Percentiles rank a stretch among this genome's conserved stretches.
These are phyloP conservation scores for Brachyhypopomus gauderio DNA, from an alignment of 2,113 vertebrate genomes.

Conservation along the genomic window DNA sequence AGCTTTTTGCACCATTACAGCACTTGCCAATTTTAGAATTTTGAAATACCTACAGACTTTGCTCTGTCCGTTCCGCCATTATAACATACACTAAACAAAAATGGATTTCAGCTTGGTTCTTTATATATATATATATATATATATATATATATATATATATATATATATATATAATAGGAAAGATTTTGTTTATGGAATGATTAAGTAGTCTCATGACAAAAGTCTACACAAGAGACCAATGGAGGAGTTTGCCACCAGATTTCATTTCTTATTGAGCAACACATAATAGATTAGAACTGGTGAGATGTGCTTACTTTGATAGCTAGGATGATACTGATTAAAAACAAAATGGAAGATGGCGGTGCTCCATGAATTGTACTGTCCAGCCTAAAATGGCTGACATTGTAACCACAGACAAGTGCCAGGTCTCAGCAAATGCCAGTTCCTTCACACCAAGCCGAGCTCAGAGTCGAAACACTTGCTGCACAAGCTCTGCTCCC, in stretches of 20 bases:
- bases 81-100: constrained; percentile 6
- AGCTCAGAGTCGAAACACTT: constrained; percentile 68
- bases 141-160: no score
- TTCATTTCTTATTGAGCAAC: neutral
- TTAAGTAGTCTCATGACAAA: neutral
- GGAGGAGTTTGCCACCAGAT: neutral
- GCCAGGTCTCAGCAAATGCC: constrained; percentile 69
- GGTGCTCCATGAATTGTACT: constrained; percentile 67
- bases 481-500: constrained; percentile 62
- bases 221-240: neutral
- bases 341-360: constrained; percentile 74
- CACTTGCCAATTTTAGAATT: constrained; percentile 29
- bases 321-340: constrained; percentile 40
- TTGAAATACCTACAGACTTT: neutral
- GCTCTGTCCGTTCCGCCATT: constrained; percentile 2
- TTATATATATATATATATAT: no score
- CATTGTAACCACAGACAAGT: constrained; percentile 66
- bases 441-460: constrained; percentile 70
- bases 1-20: constrained; percentile 22
- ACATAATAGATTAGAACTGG: constrained; percentile 15
- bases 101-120: neutral
- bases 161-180: no score
- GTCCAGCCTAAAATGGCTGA: constrained; percentile 78
- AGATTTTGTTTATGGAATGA: neutral
- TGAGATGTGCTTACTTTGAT: constrained; percentile 38